These are phyloP conservation scores for Ostrea edulis DNA, from an alignment of 1,140 invertebrate genomes.

Conservation along the genomic window DNA sequence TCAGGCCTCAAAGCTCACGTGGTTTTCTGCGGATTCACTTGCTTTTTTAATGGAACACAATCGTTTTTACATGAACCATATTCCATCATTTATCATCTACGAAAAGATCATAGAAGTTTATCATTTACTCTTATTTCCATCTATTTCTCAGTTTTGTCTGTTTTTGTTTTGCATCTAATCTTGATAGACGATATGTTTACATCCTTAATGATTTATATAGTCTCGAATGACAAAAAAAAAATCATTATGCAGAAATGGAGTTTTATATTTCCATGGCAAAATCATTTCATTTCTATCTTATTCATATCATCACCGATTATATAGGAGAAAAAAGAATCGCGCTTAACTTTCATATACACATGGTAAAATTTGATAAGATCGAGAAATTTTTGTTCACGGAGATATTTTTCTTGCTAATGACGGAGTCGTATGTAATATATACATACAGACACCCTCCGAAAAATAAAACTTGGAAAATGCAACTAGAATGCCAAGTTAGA, in stretches of 20 bases:
- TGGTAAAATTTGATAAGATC: background rate
- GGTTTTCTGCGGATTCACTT: background rate
- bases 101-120: background rate
- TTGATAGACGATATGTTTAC: background rate
- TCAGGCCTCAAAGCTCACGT: background rate
- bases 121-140: background rate
- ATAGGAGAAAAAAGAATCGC: background rate
- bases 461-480: constrained; percentile 15
- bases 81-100: constrained; percentile 3
- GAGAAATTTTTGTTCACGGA: background rate
- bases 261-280: background rate
- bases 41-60: constrained; percentile 1
- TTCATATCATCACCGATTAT: background rate
- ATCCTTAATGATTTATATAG: background rate
- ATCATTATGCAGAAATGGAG: background rate
- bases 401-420: background rate
- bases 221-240: background rate
- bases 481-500: background rate
- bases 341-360: too few species aligned
- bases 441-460: background rate
- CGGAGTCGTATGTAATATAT: background rate
- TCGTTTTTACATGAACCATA: constrained; percentile 15
- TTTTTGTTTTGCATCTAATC: background rate
- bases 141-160: background rate
- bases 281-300: background rate